These are phyloP conservation scores for Leucophora obtusa DNA, from an alignment of 2,888 invertebrate species.

Conservation along the genomic window DNA sequence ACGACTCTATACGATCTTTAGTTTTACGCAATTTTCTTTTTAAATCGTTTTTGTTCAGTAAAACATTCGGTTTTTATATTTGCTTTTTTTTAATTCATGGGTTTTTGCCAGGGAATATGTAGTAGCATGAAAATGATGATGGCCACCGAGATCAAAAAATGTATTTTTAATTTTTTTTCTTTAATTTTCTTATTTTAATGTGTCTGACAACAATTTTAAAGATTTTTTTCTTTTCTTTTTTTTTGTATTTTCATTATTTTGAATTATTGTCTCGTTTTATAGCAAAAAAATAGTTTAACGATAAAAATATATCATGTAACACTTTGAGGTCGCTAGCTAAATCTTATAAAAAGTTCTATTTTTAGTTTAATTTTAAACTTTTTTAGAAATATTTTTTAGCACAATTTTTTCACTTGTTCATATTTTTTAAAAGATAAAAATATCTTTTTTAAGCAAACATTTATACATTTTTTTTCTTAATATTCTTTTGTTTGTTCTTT, in stretches of 20 bases:
- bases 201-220: constrained; percentile 29
- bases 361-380: constrained; percentile 62
- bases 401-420: constrained; percentile 15
- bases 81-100: background rate
- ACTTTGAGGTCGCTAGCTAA: constrained; percentile 69
- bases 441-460: background rate
- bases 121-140: constrained; percentile 5
- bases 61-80: constrained; percentile 10
- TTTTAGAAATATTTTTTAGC: constrained; percentile 12
- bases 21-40: constrained; percentile 54
- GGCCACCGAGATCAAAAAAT: constrained; percentile 48
- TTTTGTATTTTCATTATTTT: constrained; percentile 43
- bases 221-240: constrained; percentile 55
- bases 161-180: constrained; percentile 61
- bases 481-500: background rate
- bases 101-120: constrained; percentile 45
- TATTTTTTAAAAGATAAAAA: background rate
- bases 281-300: constrained; percentile 40
- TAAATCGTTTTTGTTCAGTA: constrained; percentile 36
- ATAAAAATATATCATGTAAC: constrained; percentile 71
- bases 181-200: background rate
- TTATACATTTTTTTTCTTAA: background rate
- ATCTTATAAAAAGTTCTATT: constrained; percentile 66
- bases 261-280: constrained; percentile 55
- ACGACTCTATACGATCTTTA: constrained; percentile 35